Evolutionary conservation across 2,888 invertebrate species (phyloP).

Genomic region (Amiota mariae): DNA sequence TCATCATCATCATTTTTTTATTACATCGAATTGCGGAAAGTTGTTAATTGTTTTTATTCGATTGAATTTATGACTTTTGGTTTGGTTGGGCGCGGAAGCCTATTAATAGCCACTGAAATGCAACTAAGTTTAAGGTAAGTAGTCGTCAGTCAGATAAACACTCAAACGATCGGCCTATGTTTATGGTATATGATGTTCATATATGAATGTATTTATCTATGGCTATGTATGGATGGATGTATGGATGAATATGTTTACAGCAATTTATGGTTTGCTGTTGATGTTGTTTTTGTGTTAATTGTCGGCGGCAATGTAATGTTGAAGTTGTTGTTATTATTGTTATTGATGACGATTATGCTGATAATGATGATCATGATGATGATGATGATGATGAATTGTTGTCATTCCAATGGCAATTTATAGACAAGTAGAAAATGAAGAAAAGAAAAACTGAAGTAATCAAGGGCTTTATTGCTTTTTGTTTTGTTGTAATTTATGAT

Average conservation of each 20-base stretch:
- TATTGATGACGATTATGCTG: too few relatives aligned
- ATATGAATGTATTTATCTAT: too few relatives aligned
- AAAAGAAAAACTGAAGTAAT: too few relatives aligned
- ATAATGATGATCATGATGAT: not conserved
- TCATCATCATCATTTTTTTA: too few relatives aligned
- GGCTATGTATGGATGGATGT: not conserved
- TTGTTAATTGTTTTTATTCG: conserved; percentile 19
- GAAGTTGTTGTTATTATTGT: too few relatives aligned
- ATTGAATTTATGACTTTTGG: not conserved
- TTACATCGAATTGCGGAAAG: conserved; percentile 19
- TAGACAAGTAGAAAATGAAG: too few relatives aligned
- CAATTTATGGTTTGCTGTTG: conserved; percentile 12
- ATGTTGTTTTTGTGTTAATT: conserved; percentile 8
- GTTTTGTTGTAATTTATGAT: not conserved
- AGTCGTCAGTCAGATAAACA: too few relatives aligned
- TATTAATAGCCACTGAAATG: not conserved
- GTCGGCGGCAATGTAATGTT: not conserved
- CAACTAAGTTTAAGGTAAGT: too few relatives aligned
- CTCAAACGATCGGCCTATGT: not conserved
- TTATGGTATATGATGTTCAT: not conserved
- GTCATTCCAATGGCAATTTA: too few relatives aligned
- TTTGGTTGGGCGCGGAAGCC: conserved; percentile 16
- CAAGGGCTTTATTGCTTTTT: not conserved
- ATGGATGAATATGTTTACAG: not conserved
- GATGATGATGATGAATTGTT: too few relatives aligned